Base-by-base conservation (phyloP, 2,113 vertebrate genomes). In the Euleptes europaea region DNA sequence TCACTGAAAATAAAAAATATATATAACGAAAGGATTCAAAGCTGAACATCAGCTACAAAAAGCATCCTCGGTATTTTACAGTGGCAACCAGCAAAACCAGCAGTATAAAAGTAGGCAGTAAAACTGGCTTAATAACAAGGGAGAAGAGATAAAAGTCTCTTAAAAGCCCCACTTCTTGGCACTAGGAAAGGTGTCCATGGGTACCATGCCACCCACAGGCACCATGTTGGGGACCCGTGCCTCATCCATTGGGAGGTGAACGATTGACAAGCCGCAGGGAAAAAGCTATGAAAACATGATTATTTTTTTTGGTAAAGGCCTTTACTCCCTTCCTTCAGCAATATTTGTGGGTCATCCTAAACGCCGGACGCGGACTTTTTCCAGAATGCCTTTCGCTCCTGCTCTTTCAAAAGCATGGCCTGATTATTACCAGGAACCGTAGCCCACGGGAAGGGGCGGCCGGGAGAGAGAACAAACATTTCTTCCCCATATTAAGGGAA, bases 401-500 rank as follows among this genome's bases (percentile, higher is more conserved):
- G 13, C 84, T 86, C 82, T 93, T 93, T 90, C 89, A 26, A 91
- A 94, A 89, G 65, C 87, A 82, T 92, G 93, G 91, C 89, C 92
- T 92, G 91, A 91, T 93, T 93, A 91, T 28, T 9, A 10, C 60
- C 60, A 63, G 4, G 3, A 10, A 93, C 76, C 87, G 93, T 84
- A 21, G 21, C 60, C 1, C 23, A 26, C 0, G 5, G 9, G 38
- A 70, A 38, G 66, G 6, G 44, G 42, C 5, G 23, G 23, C 2
- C 21, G 89, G 88, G 83, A 84, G 87, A 84, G 87, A 84, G 89
- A 92, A 92, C 90, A 87, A 93, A 93, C 91, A 94, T 88, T 92
- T 92, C 90, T 92, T 93, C 93, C 92, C 90, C 91, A 89, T 87
- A 89, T 93, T 91, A 92, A 93, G 86, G 86, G 86, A 92, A 91